Percentiles rank a stretch among this genome's conserved stretches.
These are phyloP conservation scores for Coccyzus lansbergi DNA, from an alignment of 2,797 vertebrate genomes.

Conservation along the genomic window DNA sequence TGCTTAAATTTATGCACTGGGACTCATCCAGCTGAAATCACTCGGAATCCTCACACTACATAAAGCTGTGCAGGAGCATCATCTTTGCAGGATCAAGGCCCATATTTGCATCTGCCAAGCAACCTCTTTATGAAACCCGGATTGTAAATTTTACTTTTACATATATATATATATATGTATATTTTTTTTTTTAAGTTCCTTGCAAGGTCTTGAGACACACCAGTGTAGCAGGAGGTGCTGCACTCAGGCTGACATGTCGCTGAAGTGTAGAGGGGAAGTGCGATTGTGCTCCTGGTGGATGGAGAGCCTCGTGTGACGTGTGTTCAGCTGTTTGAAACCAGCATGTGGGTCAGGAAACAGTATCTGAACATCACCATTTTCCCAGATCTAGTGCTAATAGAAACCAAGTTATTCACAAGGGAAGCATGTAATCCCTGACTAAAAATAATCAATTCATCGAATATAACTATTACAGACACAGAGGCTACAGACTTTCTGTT, in stretches of 20 bases:
- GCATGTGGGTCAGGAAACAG: neutral
- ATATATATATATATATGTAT: no score
- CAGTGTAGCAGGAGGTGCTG: slow-evolving; percentile 23
- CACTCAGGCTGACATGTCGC: neutral
- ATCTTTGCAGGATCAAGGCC: neutral
- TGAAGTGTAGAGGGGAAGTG: neutral
- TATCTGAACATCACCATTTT: neutral
- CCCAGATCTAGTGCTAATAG: neutral
- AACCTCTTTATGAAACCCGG: neutral
- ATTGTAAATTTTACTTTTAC: neutral
- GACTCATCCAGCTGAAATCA: slow-evolving; percentile 38
- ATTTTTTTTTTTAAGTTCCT: neutral
- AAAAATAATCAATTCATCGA: neutral
- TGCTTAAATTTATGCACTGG: neutral
- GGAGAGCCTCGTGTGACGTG: neutral
- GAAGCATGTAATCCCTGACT: neutral
- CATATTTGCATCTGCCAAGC: slow-evolving; percentile 7
- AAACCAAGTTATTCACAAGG: neutral
- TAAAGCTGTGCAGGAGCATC: neutral
- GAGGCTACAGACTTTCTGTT: neutral
- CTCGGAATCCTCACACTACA: neutral
- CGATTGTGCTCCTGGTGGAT: fast-evolving
- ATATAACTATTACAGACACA: neutral
- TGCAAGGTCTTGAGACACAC: neutral
- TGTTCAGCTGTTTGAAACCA: neutral